Conservation (phyloP, 2,113 vertebrate genomes). For the Semnornis frantzii region DNA sequence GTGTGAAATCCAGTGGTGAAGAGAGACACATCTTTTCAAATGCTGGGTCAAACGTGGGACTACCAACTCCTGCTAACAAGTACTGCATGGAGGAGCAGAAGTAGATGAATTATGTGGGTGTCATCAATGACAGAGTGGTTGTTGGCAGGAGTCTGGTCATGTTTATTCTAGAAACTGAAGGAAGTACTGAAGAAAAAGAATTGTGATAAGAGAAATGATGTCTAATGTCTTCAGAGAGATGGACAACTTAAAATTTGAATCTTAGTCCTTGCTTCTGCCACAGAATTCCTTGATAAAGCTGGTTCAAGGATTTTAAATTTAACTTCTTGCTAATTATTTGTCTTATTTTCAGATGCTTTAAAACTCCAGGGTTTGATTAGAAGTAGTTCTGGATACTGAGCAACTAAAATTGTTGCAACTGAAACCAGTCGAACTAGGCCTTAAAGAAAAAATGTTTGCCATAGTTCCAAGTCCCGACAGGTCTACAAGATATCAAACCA, state of each 20-base stretch:
- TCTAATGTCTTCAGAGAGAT: background rate
- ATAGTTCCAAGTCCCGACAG: background rate
- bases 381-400: background rate
- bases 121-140: background rate
- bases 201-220: background rate
- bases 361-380: background rate
- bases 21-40: background rate
- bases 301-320: background rate
- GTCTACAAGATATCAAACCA: background rate
- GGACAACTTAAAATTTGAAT: background rate
- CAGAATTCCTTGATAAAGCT: background rate
- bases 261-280: background rate
- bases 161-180: background rate
- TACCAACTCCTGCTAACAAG: background rate
- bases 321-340: background rate
- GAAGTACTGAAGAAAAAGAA: background rate
- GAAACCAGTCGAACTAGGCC: background rate
- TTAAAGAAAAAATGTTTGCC: background rate
- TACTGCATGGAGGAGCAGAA: background rate
- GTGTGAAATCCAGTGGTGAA: conserved; percentile 19
- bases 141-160: background rate
- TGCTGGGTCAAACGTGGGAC: background rate
- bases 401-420: background rate
- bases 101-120: background rate
- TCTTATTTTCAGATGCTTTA: background rate